These are phyloP conservation scores for Lepas anatifera DNA, from an alignment of 2,888 invertebrate species.

Conservation along the genomic window DNA sequence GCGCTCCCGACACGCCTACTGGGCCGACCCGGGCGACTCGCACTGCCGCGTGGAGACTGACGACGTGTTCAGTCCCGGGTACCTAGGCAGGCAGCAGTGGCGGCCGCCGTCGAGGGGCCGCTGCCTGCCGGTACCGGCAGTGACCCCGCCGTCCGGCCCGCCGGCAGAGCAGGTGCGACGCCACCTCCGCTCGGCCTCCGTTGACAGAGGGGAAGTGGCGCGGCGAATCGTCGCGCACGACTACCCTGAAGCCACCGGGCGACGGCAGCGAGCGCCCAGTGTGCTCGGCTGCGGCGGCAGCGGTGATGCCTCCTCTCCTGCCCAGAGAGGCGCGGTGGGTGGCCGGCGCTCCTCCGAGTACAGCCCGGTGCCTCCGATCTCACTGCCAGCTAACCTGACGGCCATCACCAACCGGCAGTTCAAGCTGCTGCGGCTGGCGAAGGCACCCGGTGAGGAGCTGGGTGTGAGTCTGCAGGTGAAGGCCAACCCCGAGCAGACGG, in stretches of 20 bases:
- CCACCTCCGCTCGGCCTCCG: neutral
- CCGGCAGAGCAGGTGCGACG: neutral
- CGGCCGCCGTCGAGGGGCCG: neutral
- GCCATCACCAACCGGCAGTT: conserved; percentile 11
- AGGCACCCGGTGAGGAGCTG: neutral
- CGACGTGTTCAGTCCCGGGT: no score
- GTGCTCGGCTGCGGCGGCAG: no score
- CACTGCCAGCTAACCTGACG: neutral
- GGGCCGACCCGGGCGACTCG: neutral
- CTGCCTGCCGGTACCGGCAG: neutral
- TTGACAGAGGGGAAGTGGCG: neutral
- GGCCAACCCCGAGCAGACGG: neutral
- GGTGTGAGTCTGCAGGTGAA: neutral
- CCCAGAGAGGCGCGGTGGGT: no score
- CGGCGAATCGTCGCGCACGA: neutral
- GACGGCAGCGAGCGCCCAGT: neutral
- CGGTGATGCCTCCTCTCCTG: no score
- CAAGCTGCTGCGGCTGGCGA: neutral
- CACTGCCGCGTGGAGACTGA: no score
- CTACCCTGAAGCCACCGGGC: neutral
- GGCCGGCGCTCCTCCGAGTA: neutral
- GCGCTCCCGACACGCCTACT: neutral
- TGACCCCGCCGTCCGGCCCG: neutral
- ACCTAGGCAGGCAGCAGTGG: no score
- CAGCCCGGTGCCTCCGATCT: neutral